Conservation (phyloP, 2,888 invertebrate species). For the Drosophila birchii region DNA sequence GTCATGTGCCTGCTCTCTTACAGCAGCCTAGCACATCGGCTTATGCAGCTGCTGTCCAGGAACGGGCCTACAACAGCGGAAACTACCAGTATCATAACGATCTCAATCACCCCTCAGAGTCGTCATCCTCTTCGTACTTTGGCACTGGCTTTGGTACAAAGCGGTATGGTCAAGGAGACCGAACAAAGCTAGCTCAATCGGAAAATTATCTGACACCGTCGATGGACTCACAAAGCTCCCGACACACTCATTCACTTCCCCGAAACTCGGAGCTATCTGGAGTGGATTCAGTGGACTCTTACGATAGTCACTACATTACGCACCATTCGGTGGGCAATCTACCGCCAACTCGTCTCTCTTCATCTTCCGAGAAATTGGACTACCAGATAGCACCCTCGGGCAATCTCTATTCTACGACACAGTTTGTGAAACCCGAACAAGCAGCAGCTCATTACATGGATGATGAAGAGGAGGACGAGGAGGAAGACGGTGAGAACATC, state of each 20-base stretch:
- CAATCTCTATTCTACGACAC: constrained; percentile 86
- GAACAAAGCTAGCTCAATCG: constrained; percentile 79
- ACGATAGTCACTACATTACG: constrained; percentile 84
- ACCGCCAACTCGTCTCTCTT: constrained; percentile 37
- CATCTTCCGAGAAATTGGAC: constrained; percentile 85
- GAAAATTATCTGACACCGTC: constrained; percentile 83
- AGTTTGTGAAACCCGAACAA: constrained; percentile 74
- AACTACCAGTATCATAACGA: constrained; percentile 83
- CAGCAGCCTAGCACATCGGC: constrained; percentile 66
- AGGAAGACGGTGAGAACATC: constrained; percentile 71
- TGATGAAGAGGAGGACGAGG: constrained; percentile 76
- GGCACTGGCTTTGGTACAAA: constrained; percentile 81
- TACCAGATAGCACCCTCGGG: constrained; percentile 87
- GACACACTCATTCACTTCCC: constrained; percentile 83
- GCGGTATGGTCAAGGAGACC: constrained; percentile 72
- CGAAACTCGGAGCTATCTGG: constrained; percentile 84
- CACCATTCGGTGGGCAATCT: constrained; percentile 81
- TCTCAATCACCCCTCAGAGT: constrained; percentile 83
- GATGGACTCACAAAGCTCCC: constrained; percentile 83
- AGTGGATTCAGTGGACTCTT: constrained; percentile 84
- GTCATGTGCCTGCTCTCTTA: constrained; percentile 50
- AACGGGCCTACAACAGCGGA: constrained; percentile 68
- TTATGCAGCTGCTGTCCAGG: constrained; percentile 66
- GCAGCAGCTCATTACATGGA: constrained; percentile 74
- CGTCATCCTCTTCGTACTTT: constrained; percentile 84